Base-by-base conservation (phyloP, 2,113 vertebrate species). In the Nettapus auritus region DNA sequence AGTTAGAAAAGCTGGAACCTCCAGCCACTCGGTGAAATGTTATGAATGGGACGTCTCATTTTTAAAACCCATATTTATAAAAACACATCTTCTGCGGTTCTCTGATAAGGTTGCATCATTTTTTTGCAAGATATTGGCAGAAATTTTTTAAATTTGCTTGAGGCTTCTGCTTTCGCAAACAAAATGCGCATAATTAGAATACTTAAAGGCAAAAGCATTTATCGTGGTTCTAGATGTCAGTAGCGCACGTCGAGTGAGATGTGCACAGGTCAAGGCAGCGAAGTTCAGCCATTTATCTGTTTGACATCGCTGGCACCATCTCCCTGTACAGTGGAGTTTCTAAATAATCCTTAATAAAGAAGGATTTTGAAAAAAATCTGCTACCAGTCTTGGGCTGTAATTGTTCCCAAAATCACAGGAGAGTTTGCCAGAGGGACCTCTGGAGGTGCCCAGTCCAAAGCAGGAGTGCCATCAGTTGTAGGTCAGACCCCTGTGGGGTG, bases 51-150 rank as follows among this genome's bases (percentile, higher is more conserved):
- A 18, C 53, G 56, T 87, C 94, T 94, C 3, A 40, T 86, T 94
- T 96, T 90, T 66, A 71, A 94, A 92, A 31, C 33, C 69, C 66
- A 60, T 53, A 76, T 85, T 23, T 82, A 84, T 76, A 62, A 60
- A 93, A 90, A 82, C 69, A 89, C 4, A 1, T 23, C 26, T 92
- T 89, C 73, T 89, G 90, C 71, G 80, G 60, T 83, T 93, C 60
- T 90, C 23, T 92, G 89, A 82, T 93, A 64, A 2, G 4, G 18
- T 87, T 87, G 88, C 62, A n/a, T 90, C 73, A 86, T 48, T 56
- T n/a, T n/a, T 96, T 90, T 26, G 23, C 26, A 66, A 69, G 36
- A 64, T 84, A 31, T 71, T 92, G 77, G 66, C 64, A 71, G 77
- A 90, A 94, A 48, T 93, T 23, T 26, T 59, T 71, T 33, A 82